Conservation (phyloP, 1,140 invertebrate genomes). For the Eriosoma lanigerum region DNA sequence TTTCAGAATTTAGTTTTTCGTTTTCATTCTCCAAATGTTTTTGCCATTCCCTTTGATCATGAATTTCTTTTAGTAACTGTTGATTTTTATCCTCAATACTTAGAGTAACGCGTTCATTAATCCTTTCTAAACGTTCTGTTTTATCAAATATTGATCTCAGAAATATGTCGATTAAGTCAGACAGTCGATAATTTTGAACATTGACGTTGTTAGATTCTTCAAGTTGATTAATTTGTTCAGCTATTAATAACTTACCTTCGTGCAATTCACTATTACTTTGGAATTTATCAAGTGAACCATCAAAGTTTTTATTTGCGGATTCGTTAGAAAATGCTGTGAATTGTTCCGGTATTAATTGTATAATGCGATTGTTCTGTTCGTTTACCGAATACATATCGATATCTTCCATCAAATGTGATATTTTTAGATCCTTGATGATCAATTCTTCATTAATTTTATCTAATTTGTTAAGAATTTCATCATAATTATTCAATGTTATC, state of each 20-base stretch:
- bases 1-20: not conserved
- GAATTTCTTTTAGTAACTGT: constrained; percentile 31
- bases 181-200: not conserved
- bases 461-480: not conserved
- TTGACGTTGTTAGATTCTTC: not conserved
- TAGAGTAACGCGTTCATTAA: not conserved
- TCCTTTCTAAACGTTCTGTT: constrained; percentile 7
- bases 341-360: not conserved
- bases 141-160: not conserved
- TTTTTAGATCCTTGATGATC: constrained; percentile 6
- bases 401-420: not conserved
- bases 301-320: not conserved
- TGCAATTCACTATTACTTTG: not conserved
- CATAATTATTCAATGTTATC: constrained; percentile 1
- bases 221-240: constrained; percentile 16
- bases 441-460: not conserved
- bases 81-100: not conserved
- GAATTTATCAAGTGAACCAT: not conserved
- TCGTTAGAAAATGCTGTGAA: not conserved
- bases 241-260: constrained; percentile 19
- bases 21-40: constrained; percentile 23
- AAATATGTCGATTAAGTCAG: not conserved
- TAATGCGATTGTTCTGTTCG: not conserved
- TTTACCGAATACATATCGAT: not conserved
- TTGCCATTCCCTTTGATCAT: constrained; percentile 17